A percentile compares a stretch with the other conserved stretches of the same genome.
These are phyloP conservation scores for Aleadryas rufinucha DNA, from an alignment of 2,113 vertebrate species.

Conservation along the genomic window DNA sequence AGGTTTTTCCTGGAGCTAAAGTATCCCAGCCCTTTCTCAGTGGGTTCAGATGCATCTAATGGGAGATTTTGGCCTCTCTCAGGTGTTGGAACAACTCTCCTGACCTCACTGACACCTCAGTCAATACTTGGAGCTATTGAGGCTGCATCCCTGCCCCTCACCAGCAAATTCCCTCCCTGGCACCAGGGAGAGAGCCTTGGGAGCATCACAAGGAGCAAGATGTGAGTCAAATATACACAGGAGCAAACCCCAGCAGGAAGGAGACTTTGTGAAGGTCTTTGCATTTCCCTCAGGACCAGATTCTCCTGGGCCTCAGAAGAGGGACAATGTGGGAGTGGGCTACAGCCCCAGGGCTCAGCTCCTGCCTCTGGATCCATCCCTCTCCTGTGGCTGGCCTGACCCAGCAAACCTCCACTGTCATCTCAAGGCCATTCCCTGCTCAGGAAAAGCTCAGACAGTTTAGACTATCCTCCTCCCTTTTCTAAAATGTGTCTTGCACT, in stretches of 20 bases:
- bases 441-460: neutral
- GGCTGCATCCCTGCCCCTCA: neutral
- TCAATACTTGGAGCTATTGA: neutral
- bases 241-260: neutral
- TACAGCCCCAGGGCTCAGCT: neutral
- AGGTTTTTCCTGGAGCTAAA: neutral
- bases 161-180: neutral
- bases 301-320: neutral
- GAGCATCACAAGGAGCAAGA: neutral
- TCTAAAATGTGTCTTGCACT: neutral
- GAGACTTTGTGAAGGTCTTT: neutral
- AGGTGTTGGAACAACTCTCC: too few species aligned
- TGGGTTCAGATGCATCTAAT: neutral
- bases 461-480: neutral
- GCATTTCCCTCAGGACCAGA: neutral
- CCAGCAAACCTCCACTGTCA: neutral
- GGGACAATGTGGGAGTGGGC: accelerated
- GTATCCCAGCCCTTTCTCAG: neutral
- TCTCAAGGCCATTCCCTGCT: neutral
- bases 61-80: neutral
- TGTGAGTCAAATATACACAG: accelerated
- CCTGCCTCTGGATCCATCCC: neutral
- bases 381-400: accelerated
- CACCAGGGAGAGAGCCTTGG: accelerated
- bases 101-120: neutral